Base-by-base conservation (phyloP, 1,140 invertebrate genomes). In the Drosophila elegans region DNA sequence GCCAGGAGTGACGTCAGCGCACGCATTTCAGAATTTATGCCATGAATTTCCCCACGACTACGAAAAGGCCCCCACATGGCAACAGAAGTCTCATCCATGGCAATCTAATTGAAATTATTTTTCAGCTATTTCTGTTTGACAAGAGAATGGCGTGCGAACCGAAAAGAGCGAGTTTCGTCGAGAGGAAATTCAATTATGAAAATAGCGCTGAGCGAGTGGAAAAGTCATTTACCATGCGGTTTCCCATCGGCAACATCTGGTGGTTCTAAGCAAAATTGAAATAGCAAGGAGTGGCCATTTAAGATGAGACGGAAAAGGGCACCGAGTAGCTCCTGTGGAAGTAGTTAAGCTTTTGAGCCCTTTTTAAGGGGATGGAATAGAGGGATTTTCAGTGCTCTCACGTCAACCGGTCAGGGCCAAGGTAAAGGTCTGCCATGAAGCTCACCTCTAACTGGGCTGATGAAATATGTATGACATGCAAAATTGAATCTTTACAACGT, bases 141-240 rank as follows among this genome's bases (percentile, higher is more conserved):
- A 62, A 53, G 29, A 45, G 41, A 63, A 78, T 72, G 49, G 59
- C 41, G 63, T 76, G 49, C 52, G 48, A 67, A 49, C 52, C 62
- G 29, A 56, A 71, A 59, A 72, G 67, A 72, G 46, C 54, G 16
- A 21, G 34, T 32, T 62, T 53, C 53, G 46, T 44, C 21, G 72
- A 67, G 61, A 44, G 79, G 80, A 88, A 86, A 86, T 86, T 73
- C 75, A 83, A 88, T 86, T 89, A 89, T 83, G 84, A 86, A 79
- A 83, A 89, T 76, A 72, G 72, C 79, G 44, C 64, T 52, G 51
- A 64, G 57, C 52, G 46, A 64, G 60, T 63, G 56, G 42, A 55
- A 63, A 75, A 82, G 57, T 46, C 61, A 88, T 75, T 67, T 60
- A 68, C 39, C 62, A 71, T 71, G 82, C 59, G 73, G 74, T 38